A percentile compares a stretch with the other conserved stretches of the same genome.
Conservation (phyloP, 2,113 vertebrate genomes). For the Dromaius novaehollandiae region DNA sequence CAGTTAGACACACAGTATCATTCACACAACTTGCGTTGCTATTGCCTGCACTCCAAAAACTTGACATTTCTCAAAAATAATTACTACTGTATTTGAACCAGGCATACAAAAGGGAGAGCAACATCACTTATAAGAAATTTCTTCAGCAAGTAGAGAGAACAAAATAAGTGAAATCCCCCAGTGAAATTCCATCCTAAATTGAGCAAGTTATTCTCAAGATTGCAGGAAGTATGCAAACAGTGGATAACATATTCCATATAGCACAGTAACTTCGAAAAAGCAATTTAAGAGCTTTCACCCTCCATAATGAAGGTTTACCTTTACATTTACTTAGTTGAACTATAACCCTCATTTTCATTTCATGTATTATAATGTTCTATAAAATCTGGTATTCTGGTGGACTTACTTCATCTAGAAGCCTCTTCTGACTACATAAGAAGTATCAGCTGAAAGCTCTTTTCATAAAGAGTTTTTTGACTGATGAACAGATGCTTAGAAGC, state of each 20-base stretch:
- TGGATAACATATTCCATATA: not conserved
- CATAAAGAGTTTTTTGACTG: constrained; percentile 34
- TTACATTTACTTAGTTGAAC: not conserved
- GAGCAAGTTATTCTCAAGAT: not conserved
- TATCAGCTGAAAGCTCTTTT: not conserved
- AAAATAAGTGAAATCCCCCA: not conserved
- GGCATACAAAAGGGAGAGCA: not conserved
- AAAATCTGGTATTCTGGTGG: not conserved
- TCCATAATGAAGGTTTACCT: not conserved
- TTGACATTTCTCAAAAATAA: not conserved
- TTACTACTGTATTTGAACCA: not conserved
- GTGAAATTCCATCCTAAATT: not conserved
- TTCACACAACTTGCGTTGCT: not conserved
- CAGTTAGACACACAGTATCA: accelerated
- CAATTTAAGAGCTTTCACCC: not conserved
- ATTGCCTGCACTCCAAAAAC: not conserved
- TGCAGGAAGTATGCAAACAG: not conserved
- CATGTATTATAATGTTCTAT: not conserved
- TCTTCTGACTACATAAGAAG: not conserved
- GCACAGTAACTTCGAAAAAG: not conserved
- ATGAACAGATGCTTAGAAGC: constrained; percentile 26
- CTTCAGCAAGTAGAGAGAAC: not conserved
- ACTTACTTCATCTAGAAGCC: not conserved
- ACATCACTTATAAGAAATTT: not conserved
- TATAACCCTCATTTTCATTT: not conserved